phyloP scores from a whole-genome alignment of 1,140 invertebrate genomes.

The Lepidurus packardi region DNA sequence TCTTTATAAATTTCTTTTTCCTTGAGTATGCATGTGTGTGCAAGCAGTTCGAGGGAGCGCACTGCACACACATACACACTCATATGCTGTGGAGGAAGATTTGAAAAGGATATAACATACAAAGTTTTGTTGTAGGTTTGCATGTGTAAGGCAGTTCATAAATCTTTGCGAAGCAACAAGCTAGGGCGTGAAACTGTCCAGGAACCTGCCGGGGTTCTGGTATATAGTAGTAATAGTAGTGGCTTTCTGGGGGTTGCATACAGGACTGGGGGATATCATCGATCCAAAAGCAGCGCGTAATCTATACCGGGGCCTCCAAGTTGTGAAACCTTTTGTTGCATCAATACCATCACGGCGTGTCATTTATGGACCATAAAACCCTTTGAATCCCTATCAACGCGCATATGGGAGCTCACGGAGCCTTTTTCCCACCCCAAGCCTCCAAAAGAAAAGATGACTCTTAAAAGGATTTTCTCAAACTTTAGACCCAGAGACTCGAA shows the following conservation, averaged over 20 bases:
- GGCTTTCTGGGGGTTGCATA: not conserved
- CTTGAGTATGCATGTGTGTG: too few species aligned
- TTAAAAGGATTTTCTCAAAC: not conserved
- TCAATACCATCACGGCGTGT: slow-evolving; percentile 17
- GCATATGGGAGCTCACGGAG: slow-evolving; percentile 17
- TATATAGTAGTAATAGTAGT: too few species aligned
- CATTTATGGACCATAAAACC: slow-evolving; percentile 19
- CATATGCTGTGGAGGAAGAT: too few species aligned
- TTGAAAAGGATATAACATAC: too few species aligned
- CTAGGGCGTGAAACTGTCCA: slow-evolving; percentile 17
- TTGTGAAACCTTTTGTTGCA: slow-evolving; percentile 7
- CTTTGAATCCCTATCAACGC: slow-evolving; percentile 10
- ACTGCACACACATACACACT: not conserved
- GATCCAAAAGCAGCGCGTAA: not conserved
- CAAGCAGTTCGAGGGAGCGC: too few species aligned
- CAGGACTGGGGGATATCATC: not conserved
- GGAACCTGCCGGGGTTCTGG: not conserved
- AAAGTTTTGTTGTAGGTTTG: not conserved
- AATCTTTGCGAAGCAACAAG: not conserved
- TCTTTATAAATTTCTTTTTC: too few species aligned
- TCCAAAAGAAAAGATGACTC: not conserved
- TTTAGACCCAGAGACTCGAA: too few species aligned
- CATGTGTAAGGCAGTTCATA: slow-evolving; percentile 3
- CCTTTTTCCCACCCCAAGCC: not conserved
- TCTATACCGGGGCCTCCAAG: not conserved